These are phyloP conservation scores for Pachyrhynchus sulphureomaculatus DNA, from an alignment of 1,140 invertebrate species.

Conservation along the genomic window DNA sequence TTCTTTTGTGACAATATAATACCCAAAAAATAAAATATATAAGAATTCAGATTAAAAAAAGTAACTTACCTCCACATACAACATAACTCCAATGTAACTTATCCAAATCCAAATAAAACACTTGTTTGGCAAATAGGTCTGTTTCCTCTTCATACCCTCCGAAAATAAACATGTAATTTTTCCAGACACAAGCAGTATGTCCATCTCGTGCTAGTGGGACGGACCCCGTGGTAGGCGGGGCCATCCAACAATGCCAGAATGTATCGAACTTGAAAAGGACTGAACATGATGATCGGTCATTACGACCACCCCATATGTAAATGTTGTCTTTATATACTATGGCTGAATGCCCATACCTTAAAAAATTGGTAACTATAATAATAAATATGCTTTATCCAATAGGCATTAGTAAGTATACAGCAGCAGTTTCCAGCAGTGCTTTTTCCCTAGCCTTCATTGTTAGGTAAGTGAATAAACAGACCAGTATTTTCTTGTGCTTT, in stretches of 20 bases:
- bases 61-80: constrained; percentile 33
- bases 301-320: constrained; percentile 89
- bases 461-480: too few species aligned
- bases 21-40: too few species aligned
- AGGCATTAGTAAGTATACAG: background rate
- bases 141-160: constrained; percentile 82
- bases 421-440: too few species aligned
- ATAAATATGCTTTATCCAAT: constrained; percentile 20
- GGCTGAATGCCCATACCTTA: constrained; percentile 81
- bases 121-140: constrained; percentile 77
- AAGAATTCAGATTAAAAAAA: too few species aligned
- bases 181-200: constrained; percentile 82
- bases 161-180: constrained; percentile 85
- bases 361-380: constrained; percentile 35
- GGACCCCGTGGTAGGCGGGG: constrained; percentile 63
- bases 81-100: constrained; percentile 72
- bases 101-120: constrained; percentile 73
- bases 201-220: constrained; percentile 83
- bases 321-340: constrained; percentile 74
- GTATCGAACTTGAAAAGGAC: constrained; percentile 79
- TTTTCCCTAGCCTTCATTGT: too few species aligned
- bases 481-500: too few species aligned
- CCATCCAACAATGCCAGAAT: constrained; percentile 68
- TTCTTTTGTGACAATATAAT: too few species aligned
- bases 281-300: constrained; percentile 79